These are phyloP conservation scores for Polia nebulosa DNA, from an alignment of 2,888 invertebrate genomes.

Conservation along the genomic window DNA sequence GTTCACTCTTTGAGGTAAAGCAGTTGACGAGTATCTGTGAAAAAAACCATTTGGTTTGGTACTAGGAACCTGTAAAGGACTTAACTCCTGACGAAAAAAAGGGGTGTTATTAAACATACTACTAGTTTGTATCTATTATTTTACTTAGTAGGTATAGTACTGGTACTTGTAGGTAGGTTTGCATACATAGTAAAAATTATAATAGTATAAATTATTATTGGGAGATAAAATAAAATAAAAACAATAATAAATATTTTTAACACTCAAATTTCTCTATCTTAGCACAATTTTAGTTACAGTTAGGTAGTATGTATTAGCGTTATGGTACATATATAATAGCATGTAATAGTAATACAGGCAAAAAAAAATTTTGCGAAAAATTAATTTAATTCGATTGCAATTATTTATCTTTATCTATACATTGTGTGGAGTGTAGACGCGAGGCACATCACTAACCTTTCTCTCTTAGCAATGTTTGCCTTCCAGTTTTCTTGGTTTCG, in stretches of 20 bases:
- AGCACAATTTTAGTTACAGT: slow-evolving; percentile 17
- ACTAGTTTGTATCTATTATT: slow-evolving; percentile 12
- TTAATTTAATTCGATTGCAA: slow-evolving; percentile 8
- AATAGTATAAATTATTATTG: slow-evolving; percentile 4
- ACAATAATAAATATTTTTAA: too few relatives aligned
- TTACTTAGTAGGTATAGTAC: slow-evolving; percentile 15
- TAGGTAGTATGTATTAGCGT: too few relatives aligned
- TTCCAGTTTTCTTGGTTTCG: slow-evolving; percentile 42
- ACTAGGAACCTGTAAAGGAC: slow-evolving; percentile 16
- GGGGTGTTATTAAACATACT: slow-evolving; percentile 19
- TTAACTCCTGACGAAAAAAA: slow-evolving; percentile 9
- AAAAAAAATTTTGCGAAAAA: slow-evolving; percentile 8
- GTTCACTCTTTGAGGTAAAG: slow-evolving; percentile 23
- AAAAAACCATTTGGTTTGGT: slow-evolving; percentile 16
- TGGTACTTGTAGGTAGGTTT: slow-evolving; percentile 15
- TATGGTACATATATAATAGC: too few relatives aligned
- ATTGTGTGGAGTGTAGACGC: slow-evolving; percentile 16
- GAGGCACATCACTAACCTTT: slow-evolving; percentile 46
- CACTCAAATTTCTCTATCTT: slow-evolving; percentile 7
- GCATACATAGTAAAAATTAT: slow-evolving; percentile 16
- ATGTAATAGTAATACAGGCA: slow-evolving; percentile 5
- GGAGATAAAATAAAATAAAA: too few relatives aligned
- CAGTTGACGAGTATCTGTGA: slow-evolving; percentile 20
- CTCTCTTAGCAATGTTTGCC: slow-evolving; percentile 39
- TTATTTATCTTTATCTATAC: too few relatives aligned